These are phyloP conservation scores for Coturnix japonica DNA, from an alignment of 2,113 vertebrate species.

Conservation along the genomic window DNA sequence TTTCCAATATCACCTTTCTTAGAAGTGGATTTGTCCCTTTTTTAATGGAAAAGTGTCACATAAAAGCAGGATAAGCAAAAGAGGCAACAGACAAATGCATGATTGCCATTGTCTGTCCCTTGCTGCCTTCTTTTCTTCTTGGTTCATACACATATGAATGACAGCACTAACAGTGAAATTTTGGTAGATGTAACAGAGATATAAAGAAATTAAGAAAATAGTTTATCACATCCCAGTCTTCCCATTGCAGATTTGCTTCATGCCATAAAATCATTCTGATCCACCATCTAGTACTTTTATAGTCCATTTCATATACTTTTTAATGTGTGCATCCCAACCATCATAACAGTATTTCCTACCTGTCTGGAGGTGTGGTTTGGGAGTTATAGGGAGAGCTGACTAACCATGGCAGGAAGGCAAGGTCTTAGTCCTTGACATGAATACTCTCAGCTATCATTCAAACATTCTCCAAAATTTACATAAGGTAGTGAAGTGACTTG, in stretches of 20 bases:
- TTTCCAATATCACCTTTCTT: background rate
- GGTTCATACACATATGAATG: background rate
- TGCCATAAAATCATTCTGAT: background rate
- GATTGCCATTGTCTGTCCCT: background rate
- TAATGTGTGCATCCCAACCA: background rate
- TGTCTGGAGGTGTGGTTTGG: background rate
- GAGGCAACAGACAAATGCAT: background rate
- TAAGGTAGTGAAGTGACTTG: background rate
- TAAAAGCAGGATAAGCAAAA: background rate
- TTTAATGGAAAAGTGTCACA: background rate
- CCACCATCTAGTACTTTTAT: background rate
- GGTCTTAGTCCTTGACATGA: background rate
- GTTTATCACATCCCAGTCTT: background rate
- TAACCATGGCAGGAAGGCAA: background rate
- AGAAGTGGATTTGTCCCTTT: background rate
- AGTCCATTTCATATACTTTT: background rate
- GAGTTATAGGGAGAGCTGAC: background rate
- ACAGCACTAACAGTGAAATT: background rate
- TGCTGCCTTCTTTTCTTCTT: background rate
- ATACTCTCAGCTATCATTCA: background rate
- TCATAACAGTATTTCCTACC: background rate
- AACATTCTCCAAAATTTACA: background rate
- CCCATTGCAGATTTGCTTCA: background rate
- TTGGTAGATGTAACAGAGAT: background rate
- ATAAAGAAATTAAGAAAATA: background rate